Base-by-base conservation (phyloP, 1,140 invertebrate genomes). In the Anagrus nilaparvatae region DNA sequence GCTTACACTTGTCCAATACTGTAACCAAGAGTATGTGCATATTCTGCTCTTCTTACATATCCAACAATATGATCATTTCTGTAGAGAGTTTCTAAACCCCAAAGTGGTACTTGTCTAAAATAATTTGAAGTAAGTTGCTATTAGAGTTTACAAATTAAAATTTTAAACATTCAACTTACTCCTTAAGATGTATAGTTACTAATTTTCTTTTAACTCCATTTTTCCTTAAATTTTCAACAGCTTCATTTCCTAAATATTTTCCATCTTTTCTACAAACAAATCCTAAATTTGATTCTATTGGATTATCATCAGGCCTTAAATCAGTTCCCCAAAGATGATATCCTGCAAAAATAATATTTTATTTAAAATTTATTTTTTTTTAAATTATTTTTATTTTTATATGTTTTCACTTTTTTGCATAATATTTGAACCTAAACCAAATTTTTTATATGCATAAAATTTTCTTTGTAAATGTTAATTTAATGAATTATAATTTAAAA, bases 281-380 rank as follows among this genome's bases (percentile, higher is more conserved):
- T 10, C 65, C 77, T 25, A 94, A 68, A 28, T 81, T 82, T 1
- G 86, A 84, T 68, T 94, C 88, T 2, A 92, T 59, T 0, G 88
- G 88, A 47, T 82, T 88, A 55, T 93, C 87, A 57, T 89, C 84
- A 3, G 77, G 63, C 44, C 87, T 73, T 8, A 91, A 57, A 66
- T 93, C 88, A 12, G 71, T 67, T 53, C 88, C 84, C 86, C 87
- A 90, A 36, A 91, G 70, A 53, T 87, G 82, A 59, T 85, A 87
- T 31, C 87, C 83, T 86, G 45, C 25, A 44, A 23, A 24, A 2
- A 39, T 18, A 41, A 48, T 9, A n/a, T n/a, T n/a, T n/a, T n/a
- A n/a, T n/a, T n/a, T n/a, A n/a, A n/a, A n/a, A n/a, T n/a, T n/a
- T n/a, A n/a, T n/a, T n/a, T n/a, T n/a, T n/a, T n/a, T n/a, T n/a